Percentiles rank a stretch among this genome's conserved stretches.
Conservation (phyloP, 2,888 invertebrate species). For the Cosmopolites sordidus region DNA sequence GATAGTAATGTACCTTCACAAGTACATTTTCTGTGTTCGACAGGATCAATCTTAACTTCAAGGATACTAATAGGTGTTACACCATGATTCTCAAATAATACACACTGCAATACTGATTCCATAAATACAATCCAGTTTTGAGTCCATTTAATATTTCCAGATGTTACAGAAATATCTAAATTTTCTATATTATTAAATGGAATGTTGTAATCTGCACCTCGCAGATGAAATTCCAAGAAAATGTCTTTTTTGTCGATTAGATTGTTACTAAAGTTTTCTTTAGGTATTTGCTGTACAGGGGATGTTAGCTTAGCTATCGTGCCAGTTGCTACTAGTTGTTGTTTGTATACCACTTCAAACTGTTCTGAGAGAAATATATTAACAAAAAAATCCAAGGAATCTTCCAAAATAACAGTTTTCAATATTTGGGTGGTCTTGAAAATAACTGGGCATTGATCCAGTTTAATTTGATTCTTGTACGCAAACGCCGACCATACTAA, state of each 20-base stretch:
- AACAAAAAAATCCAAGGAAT: conserved; percentile 4
- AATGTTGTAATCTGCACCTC: conserved; percentile 54
- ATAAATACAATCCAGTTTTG: conserved; percentile 66
- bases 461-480: not conserved
- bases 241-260: not conserved
- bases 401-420: not conserved
- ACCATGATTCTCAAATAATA: conserved; percentile 43
- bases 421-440: conserved; percentile 6
- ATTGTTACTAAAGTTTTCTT: not conserved
- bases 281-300: not conserved
- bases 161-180: conserved; percentile 45
- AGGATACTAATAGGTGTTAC: not conserved
- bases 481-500: conserved; percentile 14
- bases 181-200: conserved; percentile 50
- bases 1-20: not conserved
- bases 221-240: conserved; percentile 50
- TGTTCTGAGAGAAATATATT: conserved; percentile 8
- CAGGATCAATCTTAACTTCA: conserved; percentile 5
- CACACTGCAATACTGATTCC: conserved; percentile 65
- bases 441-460: conserved; percentile 10
- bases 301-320: not conserved
- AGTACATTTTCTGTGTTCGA: not conserved
- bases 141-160: conserved; percentile 51
- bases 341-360: conserved; percentile 9
- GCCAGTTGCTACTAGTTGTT: conserved; percentile 7